Evolutionary conservation across 2,797 vertebrate genomes (phyloP), one percentile per base, ranked within the genome.

Genomic region (Champsocephalus esox): DNA sequence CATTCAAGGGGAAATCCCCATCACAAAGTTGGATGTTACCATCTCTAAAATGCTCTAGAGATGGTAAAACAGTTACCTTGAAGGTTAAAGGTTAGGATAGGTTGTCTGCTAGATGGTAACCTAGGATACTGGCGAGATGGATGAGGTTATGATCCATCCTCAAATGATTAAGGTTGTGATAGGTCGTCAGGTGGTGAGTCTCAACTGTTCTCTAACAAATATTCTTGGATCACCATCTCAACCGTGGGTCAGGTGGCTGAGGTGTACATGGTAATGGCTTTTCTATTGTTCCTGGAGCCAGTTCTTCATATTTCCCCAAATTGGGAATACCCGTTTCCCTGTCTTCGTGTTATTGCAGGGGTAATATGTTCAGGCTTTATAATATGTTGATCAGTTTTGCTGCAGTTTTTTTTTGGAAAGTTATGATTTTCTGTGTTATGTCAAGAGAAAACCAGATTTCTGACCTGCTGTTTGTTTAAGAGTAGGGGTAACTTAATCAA

Each of bases 1-100:
- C 59, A 66, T 79, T 54, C 34, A 4, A 68, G 48, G 38, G 41
- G 60, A 28, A 38, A 67, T 81, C 66, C 55, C 65, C 57, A 3
- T 64, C 67, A 49, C 43, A 60, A 45, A 14, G 68, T 60, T 11
- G 62, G 62, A 28, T 28, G 28, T 28, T 28, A 28, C 28, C 28
- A 28, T 28, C 28, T 28, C 4, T 28, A 28, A 28, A 28, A 5
- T 38, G 9, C 34, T 38, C 7, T 38, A 38, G 34, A 38, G 34
- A 38, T 38, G 34, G 8, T 6, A 6, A 38, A 9, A 38, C 34
- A 9, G 34, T 38, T 38, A 38, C 34, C 34, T 38, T 38, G 34
- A 38, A 8, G 5, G 34, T 38, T 38, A 38, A 38, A 38, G 34
- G 34, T 38, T 38, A 38, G 34, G 1, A 38, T 38, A 38, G 34